phyloP scores from a whole-genome alignment of 2,888 invertebrate genomes.

The Dione vanillae region DNA sequence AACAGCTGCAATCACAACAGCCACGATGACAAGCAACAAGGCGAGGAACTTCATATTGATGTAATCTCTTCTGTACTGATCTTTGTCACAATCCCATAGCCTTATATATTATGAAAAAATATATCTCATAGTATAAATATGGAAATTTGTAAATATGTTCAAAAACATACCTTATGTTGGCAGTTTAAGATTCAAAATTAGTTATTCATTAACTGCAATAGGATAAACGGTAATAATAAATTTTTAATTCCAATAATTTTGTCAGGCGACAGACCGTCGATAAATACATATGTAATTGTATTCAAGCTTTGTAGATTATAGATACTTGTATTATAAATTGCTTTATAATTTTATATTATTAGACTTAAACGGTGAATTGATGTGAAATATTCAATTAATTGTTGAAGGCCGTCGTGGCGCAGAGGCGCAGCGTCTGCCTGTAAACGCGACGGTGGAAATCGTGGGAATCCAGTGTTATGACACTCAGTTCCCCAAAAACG shows the following conservation, averaged over 20 bases:
- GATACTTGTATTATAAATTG: constrained; percentile 13
- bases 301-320: constrained; percentile 13
- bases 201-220: not conserved
- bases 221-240: not conserved
- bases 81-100: not conserved
- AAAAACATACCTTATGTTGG: not conserved
- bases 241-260: constrained; percentile 43
- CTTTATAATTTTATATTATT: constrained; percentile 26
- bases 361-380: not conserved
- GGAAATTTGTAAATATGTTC: not conserved
- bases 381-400: not conserved
- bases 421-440: no score
- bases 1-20: constrained; percentile 10
- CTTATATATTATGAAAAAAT: constrained; percentile 16
- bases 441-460: no score
- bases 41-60: constrained; percentile 19
- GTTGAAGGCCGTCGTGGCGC: no score
- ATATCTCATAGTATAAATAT: not conserved
- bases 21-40: constrained; percentile 4
- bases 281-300: constrained; percentile 29
- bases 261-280: constrained; percentile 48
- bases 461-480: no score
- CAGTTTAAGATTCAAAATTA: not conserved
- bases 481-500: no score
- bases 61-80: not conserved